Evolutionary conservation across 2,113 vertebrate genomes (phyloP).

Genomic region (Emydocephalus ijimae): DNA sequence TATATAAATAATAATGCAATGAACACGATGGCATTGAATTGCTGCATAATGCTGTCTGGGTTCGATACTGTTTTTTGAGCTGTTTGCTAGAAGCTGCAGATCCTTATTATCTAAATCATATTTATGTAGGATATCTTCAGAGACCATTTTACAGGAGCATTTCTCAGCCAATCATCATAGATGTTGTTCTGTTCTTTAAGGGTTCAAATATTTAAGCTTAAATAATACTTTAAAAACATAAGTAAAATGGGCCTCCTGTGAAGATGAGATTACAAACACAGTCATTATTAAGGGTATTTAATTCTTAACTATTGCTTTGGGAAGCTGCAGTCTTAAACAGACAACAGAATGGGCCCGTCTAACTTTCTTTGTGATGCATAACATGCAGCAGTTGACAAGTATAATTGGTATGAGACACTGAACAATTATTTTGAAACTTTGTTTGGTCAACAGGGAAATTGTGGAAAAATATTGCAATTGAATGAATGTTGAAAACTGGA

Average conservation of each 20-base stretch:
- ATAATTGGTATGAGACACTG: constrained; percentile 5
- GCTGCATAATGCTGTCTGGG: neutral
- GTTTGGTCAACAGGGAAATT: neutral
- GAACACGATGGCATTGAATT: neutral
- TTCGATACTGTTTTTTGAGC: neutral
- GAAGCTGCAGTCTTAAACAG: neutral
- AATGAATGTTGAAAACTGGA: neutral
- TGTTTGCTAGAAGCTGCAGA: neutral
- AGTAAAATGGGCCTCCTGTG: neutral
- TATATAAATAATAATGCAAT: neutral
- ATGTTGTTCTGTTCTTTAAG: neutral
- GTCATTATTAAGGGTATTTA: neutral
- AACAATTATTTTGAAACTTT: constrained; percentile 19
- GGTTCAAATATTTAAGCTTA: constrained; percentile 14
- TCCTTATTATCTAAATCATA: neutral
- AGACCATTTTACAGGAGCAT: neutral
- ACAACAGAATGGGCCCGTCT: neutral
- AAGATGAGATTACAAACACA: neutral
- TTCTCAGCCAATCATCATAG: neutral
- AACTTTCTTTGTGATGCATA: constrained; percentile 11
- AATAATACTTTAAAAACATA: constrained; percentile 14
- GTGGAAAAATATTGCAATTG: neutral
- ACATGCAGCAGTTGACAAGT: neutral
- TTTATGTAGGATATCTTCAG: neutral
- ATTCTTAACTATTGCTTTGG: neutral